These are phyloP conservation scores for Bathynomus jamesi DNA, from an alignment of 1,140 invertebrate genomes.

Conservation along the genomic window DNA sequence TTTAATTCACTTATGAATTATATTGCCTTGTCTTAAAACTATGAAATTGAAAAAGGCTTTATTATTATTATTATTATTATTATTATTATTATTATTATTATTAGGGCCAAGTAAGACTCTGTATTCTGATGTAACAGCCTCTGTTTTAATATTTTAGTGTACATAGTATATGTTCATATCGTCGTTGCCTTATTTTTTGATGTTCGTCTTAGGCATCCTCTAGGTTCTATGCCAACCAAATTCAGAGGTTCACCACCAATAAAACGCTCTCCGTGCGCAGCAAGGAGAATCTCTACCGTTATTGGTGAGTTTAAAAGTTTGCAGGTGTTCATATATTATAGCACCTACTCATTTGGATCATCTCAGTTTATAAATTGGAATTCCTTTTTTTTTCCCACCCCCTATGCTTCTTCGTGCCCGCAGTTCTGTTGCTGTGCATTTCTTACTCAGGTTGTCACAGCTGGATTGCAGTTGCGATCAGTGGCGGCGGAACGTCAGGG, in stretches of 20 bases:
- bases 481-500: too few species aligned
- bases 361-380: too few species aligned
- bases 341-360: too few species aligned
- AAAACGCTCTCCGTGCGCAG: not conserved
- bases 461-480: constrained; percentile 4
- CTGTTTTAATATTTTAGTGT: too few species aligned
- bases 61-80: not conserved
- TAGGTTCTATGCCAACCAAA: not conserved
- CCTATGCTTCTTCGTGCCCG: not conserved
- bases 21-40: not conserved
- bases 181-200: constrained; percentile 4
- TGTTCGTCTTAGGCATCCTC: constrained; percentile 4
- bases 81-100: not conserved
- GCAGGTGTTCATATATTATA: too few species aligned
- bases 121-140: too few species aligned
- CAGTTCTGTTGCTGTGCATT: constrained; percentile 1
- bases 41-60: not conserved
- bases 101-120: too few species aligned
- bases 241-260: not conserved
- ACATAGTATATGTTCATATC: constrained; percentile 5
- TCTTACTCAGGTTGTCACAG: constrained; percentile 1
- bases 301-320: constrained; percentile 3
- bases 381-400: too few species aligned
- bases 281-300: not conserved
- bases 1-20: not conserved